Evolutionary conservation across 2,113 vertebrate genomes (phyloP), one percentile per base, ranked within the genome.

Genomic region (Leptobrachium ailaonicum): DNA sequence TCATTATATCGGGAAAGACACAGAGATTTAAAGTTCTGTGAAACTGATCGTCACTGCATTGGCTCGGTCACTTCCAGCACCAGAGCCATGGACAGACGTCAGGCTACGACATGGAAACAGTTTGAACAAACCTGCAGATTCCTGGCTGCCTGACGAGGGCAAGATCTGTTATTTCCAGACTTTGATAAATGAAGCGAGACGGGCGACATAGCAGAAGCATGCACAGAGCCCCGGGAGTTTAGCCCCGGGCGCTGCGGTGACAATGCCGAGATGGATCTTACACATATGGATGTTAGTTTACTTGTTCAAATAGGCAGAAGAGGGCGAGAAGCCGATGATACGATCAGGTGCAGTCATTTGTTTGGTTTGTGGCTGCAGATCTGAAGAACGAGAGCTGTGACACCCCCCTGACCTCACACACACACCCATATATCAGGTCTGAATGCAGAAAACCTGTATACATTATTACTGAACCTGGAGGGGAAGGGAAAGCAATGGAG

Each of bases 121-220:
- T 72, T 32, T 53, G 41, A 58, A 68, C 6, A 56, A 6, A 42
- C 2, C 50, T 12, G 12, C 7, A 41, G 12, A 45, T 64, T 58
- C 66, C 75, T 2, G 75, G 68, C 64, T 66, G 42, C 41, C 40
- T 70, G 66, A 60, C 40, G n/a, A 12, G 9, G 3, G 32, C 20
- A 8, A 42, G 20, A 32, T 8, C 2, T 6, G 54, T 10, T 53
- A 77, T 63, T 64, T 50, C 12, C 60, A 71, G 43, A 14, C 14
- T 78, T 63, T 71, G 13, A 58, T 71, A 77, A 77, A 68, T 60
- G 41, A 50, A 71, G 58, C 44, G 71, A 43, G 41, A 62, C 56
- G 44, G 43, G 8, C 13, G 2, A 43, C 42, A 43, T 32, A 43
- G 58, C 58, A 64, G 73, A 42, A 43, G 41, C 20, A 10, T 64